Evolutionary conservation across 2,797 vertebrate genomes (phyloP), one percentile per base, ranked within the genome.

Genomic region (Myripristis jacobus): DNA sequence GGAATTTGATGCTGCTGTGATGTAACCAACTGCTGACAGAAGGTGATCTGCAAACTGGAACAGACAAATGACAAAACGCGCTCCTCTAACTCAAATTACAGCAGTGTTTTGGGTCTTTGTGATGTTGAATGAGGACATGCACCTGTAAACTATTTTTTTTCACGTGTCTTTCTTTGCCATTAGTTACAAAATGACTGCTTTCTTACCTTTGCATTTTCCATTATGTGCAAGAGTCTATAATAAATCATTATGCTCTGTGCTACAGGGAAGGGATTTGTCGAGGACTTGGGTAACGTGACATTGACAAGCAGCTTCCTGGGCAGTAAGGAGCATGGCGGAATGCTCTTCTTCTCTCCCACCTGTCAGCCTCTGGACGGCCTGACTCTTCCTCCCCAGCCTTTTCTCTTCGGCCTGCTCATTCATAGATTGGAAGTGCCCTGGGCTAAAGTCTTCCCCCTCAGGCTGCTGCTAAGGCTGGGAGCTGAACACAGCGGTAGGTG

Each of bases 391-490:
- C 79, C 92, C 15, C 90, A 81, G 54, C 95, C 96, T 21, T 96
- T 96, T 85, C 93, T 99, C 67, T 97, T 73, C 69, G 97, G 97
- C 15, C 76, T 98, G 87, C 95, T 99, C 25, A 94, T 99, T 84
- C 96, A 97, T 87, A 98, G 97, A 59, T 86, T 96, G 83, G 97
- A 99, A 89, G 95, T 98, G 46, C 97, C 96, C 3, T 98, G 97
- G 98, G 97, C 96, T 68, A 99, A 99, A 79, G 96, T 97, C 73
- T 99, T 99, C 77, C 97, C 98, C 1, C 95, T 98, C 22, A 93
- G 96, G 50, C 93, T 98, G 84, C 94, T 98, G 61, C 93, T 98
- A 29, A 94, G 96, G 90, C 77, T 99, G 56, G 97, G 97, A 76
- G 92, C 95, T 11, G 95, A 97, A 78, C 94, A 95, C 81, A 94